Base-by-base conservation (phyloP, 2,888 invertebrate species). In the Mesoligia furuncula region DNA sequence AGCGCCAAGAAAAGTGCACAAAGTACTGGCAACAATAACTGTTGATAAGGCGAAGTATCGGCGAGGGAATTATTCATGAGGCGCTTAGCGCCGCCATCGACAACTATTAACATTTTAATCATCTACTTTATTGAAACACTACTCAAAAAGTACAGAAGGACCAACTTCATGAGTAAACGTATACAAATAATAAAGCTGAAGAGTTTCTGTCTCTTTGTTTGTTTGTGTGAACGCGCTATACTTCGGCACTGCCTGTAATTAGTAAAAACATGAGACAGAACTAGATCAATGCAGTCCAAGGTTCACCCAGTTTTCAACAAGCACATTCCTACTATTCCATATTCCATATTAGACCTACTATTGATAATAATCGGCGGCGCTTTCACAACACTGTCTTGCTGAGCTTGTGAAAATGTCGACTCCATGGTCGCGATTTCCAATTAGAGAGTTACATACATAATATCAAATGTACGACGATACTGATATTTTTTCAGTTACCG, bases 31-130 rank as follows among this genome's bases (percentile, higher is more conserved):
- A 70, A 87, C 85, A 79, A 84, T 87, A 87, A 84, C 87, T 64
- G 74, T 54, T 75, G 80, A 75, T 84, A 75, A 65, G 73, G 61
- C 73, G 57, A 71, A 75, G 78, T 84, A 83, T 79, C 80, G 77
- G 72, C 77, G 59, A 71, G 79, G 81, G 76, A 85, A 88, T 88
- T 84, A 90, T 90, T 88, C 88, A 90, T 86, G 84, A 89, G 81
- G 67, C 57, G 75, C 79, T 77, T 45, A 70, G 74, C 79, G 69
- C 79, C 79, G 72, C 85, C 87, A 75, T 80, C 87, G 85, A 75
- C 86, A 77, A 90, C 89, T 90, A 90, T 88, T 91, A 91, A 91
- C 90, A 90, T 91, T 91, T 90, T 90, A 90, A 91, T 91, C 88
- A 89, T 83, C 83, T 72, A 74, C 77, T 84, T 86, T 87, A 86